These are phyloP conservation scores for Bettongia penicillata DNA, from an alignment of 2,113 vertebrate genomes.

Conservation along the genomic window DNA sequence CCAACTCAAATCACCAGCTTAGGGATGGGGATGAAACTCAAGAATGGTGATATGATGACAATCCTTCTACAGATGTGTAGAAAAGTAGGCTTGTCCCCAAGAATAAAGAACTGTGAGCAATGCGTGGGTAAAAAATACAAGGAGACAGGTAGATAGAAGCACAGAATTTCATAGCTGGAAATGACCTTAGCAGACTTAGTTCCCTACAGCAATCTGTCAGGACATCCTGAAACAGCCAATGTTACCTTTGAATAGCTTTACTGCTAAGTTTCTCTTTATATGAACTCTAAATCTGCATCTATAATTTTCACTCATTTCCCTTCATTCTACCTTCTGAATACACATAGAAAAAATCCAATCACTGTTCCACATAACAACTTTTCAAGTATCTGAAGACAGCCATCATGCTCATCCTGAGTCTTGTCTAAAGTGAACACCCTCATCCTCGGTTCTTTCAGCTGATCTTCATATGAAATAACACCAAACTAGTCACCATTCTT, in stretches of 20 bases:
- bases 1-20: neutral
- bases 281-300: neutral
- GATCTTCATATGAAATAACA: neutral
- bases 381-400: neutral
- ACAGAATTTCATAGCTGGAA: neutral
- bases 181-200: neutral
- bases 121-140: neutral
- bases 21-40: neutral
- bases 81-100: neutral
- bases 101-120: neutral
- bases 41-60: neutral
- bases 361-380: neutral
- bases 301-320: neutral
- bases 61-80: neutral
- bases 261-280: neutral
- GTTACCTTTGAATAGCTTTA: neutral
- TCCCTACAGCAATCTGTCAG: neutral
- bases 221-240: neutral
- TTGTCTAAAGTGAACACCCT: neutral
- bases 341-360: neutral
- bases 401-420: neutral
- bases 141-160: neutral
- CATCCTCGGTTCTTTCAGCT: too few species aligned
- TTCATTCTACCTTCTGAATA: neutral
- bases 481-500: neutral